A percentile compares a stretch with the other conserved stretches of the same genome.
Evolutionary conservation across 30 jellyfish, hydroid and myxozoan genomes (phyloP).

Genomic region (Phacellophora camtschatica): DNA sequence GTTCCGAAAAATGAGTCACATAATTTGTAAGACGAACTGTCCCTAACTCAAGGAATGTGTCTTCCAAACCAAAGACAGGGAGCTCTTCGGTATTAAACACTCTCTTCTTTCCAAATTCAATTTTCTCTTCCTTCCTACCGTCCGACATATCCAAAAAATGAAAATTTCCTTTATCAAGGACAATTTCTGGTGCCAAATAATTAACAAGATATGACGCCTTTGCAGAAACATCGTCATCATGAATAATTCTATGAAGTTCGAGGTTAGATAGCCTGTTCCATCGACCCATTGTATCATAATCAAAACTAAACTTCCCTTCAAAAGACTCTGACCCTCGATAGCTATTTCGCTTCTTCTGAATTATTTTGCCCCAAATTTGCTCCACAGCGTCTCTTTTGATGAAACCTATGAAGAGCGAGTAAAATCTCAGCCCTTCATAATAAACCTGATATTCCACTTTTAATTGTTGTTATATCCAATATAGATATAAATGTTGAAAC

Average conservation of each 20-base stretch:
- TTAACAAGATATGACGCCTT: not conserved
- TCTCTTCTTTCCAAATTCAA: too few relatives aligned
- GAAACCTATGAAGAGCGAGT: constrained; percentile 30
- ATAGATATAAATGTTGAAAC: too few relatives aligned
- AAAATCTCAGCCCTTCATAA: not conserved
- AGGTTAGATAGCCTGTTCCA: too few relatives aligned
- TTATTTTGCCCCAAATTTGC: constrained; percentile 50
- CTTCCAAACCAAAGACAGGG: too few relatives aligned
- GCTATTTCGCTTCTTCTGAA: constrained; percentile 37
- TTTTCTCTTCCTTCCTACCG: too few relatives aligned
- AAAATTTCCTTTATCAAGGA: not conserved
- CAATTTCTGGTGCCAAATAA: constrained; percentile 13
- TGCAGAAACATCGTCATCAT: not conserved
- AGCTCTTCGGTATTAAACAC: too few relatives aligned
- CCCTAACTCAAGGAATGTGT: too few relatives aligned
- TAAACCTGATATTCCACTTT: too few relatives aligned
- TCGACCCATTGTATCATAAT: not conserved
- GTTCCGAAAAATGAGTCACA: too few relatives aligned
- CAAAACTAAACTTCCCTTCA: constrained; percentile 10
- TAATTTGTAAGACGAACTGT: too few relatives aligned
- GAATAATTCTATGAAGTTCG: not conserved
- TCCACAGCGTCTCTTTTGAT: constrained; percentile 54
- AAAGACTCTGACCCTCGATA: constrained; percentile 23
- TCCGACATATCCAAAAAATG: too few relatives aligned
- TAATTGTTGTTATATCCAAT: too few relatives aligned